A percentile compares a stretch with the other conserved stretches of the same genome.
phyloP scores from a whole-genome alignment of 2,888 invertebrate species.

The Lagria hirta region DNA sequence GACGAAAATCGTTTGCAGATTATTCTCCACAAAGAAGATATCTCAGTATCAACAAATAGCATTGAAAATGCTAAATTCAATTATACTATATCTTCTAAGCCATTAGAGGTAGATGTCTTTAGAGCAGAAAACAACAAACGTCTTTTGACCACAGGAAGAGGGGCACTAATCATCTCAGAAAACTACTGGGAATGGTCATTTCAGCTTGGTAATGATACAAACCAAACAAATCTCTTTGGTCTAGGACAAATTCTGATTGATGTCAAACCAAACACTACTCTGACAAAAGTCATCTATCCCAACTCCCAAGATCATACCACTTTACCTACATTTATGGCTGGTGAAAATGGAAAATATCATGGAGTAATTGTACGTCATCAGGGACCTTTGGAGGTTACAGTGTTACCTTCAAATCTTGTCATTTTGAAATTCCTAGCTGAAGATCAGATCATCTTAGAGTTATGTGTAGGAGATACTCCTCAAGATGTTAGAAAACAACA shows the following conservation, averaged over 20 bases:
- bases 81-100: slow-evolving; percentile 22
- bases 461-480: slow-evolving; percentile 59
- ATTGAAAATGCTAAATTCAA: slow-evolving; percentile 31
- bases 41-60: slow-evolving; percentile 12
- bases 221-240: too few species aligned
- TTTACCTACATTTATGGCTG: slow-evolving; percentile 59
- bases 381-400: slow-evolving; percentile 59
- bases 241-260: slow-evolving; percentile 57
- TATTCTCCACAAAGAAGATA: slow-evolving; percentile 31
- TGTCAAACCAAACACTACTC: slow-evolving; percentile 44
- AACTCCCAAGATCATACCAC: slow-evolving; percentile 54
- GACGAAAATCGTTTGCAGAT: slow-evolving; percentile 33
- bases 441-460: slow-evolving; percentile 52
- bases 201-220: slow-evolving; percentile 56
- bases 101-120: slow-evolving; percentile 39
- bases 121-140: slow-evolving; percentile 38
- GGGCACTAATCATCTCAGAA: slow-evolving; percentile 62
- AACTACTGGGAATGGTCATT: slow-evolving; percentile 65
- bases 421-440: slow-evolving; percentile 59
- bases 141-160: slow-evolving; percentile 59
- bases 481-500: slow-evolving; percentile 53
- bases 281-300: slow-evolving; percentile 55
- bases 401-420: slow-evolving; percentile 58
- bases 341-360: slow-evolving; percentile 58
- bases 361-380: slow-evolving; percentile 59